These are phyloP conservation scores for Scolanthus callimorphus DNA, from an alignment of 92 coral and sea anemone genomes.

Conservation along the genomic window DNA sequence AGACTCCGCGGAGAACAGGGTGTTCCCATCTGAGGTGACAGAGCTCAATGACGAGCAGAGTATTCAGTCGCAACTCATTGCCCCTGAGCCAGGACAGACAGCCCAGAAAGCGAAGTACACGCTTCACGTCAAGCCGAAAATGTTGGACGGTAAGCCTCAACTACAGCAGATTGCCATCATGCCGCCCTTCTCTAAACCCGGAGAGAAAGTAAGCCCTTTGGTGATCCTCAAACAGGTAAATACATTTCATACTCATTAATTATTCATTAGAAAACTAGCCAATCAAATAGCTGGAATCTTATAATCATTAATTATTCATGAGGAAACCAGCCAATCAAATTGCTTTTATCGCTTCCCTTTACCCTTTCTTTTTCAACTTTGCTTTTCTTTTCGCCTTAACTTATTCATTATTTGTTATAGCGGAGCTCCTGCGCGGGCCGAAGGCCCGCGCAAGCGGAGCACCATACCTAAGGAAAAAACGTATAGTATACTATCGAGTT, in stretches of 20 bases:
- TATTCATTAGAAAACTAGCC: too few relatives aligned
- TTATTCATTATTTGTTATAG: too few relatives aligned
- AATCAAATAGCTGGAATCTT: too few relatives aligned
- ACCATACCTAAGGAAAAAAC: too few relatives aligned
- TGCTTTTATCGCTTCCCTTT: too few relatives aligned
- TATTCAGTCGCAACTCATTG: slow-evolving; percentile 63
- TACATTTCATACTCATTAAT: background rate
- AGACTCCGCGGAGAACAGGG: slow-evolving; percentile 15
- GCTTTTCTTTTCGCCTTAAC: too few relatives aligned
- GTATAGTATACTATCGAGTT: too few relatives aligned
- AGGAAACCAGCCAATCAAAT: too few relatives aligned
- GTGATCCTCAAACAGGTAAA: slow-evolving; percentile 58
- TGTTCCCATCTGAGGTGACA: slow-evolving; percentile 59
- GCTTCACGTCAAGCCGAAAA: slow-evolving; percentile 71
- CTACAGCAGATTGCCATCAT: slow-evolving; percentile 71
- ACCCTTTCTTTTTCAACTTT: too few relatives aligned
- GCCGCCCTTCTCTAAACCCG: slow-evolving; percentile 59
- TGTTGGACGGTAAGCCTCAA: slow-evolving; percentile 72
- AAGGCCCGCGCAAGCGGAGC: too few relatives aligned
- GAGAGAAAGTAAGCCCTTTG: slow-evolving; percentile 37
- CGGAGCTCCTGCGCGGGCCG: too few relatives aligned
- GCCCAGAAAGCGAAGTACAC: slow-evolving; percentile 79
- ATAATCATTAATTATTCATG: too few relatives aligned
- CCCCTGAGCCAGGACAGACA: slow-evolving; percentile 69
- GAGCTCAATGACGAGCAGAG: slow-evolving; percentile 38